Base-by-base conservation (phyloP, 2,888 invertebrate genomes). In the Acleris cristana region DNA sequence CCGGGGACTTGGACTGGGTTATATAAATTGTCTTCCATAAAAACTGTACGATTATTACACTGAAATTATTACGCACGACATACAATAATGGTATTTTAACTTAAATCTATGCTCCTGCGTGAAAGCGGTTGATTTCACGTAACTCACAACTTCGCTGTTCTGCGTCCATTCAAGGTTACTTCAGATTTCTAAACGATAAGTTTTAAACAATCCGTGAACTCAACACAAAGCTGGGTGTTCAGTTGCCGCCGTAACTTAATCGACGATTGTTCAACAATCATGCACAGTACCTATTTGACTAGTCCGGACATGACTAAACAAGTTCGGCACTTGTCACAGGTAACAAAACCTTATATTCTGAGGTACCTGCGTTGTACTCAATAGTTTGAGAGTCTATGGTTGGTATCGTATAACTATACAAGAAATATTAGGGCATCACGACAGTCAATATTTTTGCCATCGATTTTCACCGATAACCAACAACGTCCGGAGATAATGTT, bases 51-150 rank as follows among this genome's bases (percentile, higher is more conserved):
- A 52, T 55, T 65, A 65, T 62, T 63, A 70, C 70, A 69, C 62
- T 59, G 64, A 69, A 64, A 64, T 67, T 58, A 54, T 57, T 64
- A 79, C 79, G 79, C 74, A 79, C 78, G 72, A 85, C 84, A 79
- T 80, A 80, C 75, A 86, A 85, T 81, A 83, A 79, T 83, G 83
- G 82, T 74, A 63, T 62, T 57, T 62, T 62, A 82, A 82, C 83
- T 84, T 87, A 85, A 78, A 73, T 73, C 84, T 86, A 86, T 64
- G 64, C 63, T 72, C 70, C 69, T 72, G 71, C 69, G 70, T 70
- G 65, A 68, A 69, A 76, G 77, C 77, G 76, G 75, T 76, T 74
- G 76, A 71, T 71, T 59, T 68, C 72, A 71, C 70, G 72, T 68
- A 70, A 72, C 62, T 71, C 70, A 74, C 77, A 78, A 72, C 74